A percentile compares a stretch with the other conserved stretches of the same genome.
phyloP scores from a whole-genome alignment of 2,797 vertebrate species.

The Cossypha dichroa region DNA sequence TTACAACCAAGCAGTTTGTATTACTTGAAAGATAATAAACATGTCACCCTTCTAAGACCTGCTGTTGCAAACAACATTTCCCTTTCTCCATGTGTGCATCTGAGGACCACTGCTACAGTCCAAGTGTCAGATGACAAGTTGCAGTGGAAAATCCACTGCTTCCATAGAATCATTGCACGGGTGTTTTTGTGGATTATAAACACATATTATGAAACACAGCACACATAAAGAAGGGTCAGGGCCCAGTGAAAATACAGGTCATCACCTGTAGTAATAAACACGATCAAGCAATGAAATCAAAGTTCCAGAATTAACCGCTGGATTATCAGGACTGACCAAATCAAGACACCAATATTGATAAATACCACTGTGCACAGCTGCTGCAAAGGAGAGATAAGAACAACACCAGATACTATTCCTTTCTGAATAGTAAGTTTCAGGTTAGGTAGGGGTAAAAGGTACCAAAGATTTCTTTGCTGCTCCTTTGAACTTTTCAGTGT shows the following conservation, averaged over 20 bases:
- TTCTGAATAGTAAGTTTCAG: not conserved
- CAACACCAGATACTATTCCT: not conserved
- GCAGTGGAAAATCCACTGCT: not conserved
- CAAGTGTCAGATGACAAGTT: not conserved
- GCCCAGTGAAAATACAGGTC: not conserved
- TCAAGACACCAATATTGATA: not conserved
- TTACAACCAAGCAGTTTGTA: not conserved
- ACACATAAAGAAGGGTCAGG: not conserved
- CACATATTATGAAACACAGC: not conserved
- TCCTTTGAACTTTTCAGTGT: not conserved
- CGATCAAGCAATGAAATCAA: not conserved
- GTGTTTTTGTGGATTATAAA: not conserved
- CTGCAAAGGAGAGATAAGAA: constrained; percentile 25
- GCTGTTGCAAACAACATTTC: constrained; percentile 3
- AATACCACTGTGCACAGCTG: not conserved
- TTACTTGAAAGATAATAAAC: not conserved
- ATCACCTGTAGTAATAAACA: not conserved
- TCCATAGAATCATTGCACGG: not conserved
- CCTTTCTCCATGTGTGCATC: not conserved
- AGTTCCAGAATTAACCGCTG: constrained; percentile 4
- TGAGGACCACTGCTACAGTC: not conserved
- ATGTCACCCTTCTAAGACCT: not conserved
- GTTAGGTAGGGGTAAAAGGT: not conserved
- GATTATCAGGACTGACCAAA: not conserved
- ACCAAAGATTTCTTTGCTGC: not conserved